Conservation (phyloP, 2,888 invertebrate species). For the Leptarthrus brevirostris region DNA sequence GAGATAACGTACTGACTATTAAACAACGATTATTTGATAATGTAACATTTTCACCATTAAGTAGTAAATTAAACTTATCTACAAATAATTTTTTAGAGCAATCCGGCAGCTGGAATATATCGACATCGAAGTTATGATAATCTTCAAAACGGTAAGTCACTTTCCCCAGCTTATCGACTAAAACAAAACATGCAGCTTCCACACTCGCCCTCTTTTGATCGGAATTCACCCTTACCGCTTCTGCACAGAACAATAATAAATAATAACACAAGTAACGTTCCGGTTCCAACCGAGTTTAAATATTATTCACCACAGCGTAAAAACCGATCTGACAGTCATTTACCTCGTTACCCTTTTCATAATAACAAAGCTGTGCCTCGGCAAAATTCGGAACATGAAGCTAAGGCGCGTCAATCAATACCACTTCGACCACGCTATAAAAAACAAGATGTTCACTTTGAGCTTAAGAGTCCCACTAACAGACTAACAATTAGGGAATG, state of each 20-base stretch:
- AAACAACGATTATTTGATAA: conserved; percentile 63
- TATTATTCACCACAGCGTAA: conserved; percentile 65
- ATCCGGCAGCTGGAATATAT: conserved; percentile 65
- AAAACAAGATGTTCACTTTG: conserved; percentile 65
- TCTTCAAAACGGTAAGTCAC: conserved; percentile 68
- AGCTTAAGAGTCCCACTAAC: conserved; percentile 66
- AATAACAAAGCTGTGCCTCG: conserved; percentile 65
- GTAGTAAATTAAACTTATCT: neutral
- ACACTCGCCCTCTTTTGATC: conserved; percentile 66
- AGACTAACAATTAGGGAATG: conserved; percentile 66
- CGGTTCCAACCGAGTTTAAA: conserved; percentile 66
- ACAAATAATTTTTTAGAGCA: conserved; percentile 51
- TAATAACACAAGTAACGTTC: conserved; percentile 59
- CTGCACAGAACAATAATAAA: conserved; percentile 60
- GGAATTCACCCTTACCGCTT: conserved; percentile 65
- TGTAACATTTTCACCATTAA: conserved; percentile 58
- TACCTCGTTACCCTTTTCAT: conserved; percentile 64
- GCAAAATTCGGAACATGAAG: conserved; percentile 64
- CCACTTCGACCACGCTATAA: conserved; percentile 64
- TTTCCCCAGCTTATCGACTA: conserved; percentile 63
- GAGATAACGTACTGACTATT: conserved; percentile 69
- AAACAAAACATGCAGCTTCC: conserved; percentile 63
- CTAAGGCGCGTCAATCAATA: conserved; percentile 62
- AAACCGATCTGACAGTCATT: conserved; percentile 60
- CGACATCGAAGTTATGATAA: conserved; percentile 67